Evolutionary conservation across 2,888 invertebrate genomes (phyloP).

Genomic region (Sclerodermus sp.): DNA sequence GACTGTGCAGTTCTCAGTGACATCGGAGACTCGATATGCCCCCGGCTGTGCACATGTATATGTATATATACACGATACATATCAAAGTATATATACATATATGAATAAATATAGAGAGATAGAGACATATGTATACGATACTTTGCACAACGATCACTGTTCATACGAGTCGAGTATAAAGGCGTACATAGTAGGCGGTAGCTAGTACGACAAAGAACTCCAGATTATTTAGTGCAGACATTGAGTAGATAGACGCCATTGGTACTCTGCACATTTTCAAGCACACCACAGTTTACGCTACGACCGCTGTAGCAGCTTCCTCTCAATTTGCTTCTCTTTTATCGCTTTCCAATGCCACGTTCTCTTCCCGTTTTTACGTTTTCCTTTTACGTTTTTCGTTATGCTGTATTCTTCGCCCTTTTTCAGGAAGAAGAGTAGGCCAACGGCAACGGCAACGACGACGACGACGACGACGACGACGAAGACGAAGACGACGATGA

Average conservation of each 20-base stretch:
- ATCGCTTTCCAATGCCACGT: background rate
- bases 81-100: conserved; percentile 8
- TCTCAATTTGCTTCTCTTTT: background rate
- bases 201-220: conserved; percentile 52
- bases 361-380: conserved; percentile 13
- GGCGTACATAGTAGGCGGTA: conserved; percentile 46
- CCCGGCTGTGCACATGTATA: too few relatives aligned
- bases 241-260: conserved; percentile 45
- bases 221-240: conserved; percentile 46
- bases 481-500: too few relatives aligned
- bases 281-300: conserved; percentile 49
- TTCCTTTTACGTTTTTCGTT: background rate
- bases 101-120: conserved; percentile 16
- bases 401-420: too few relatives aligned
- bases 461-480: too few relatives aligned
- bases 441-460: too few relatives aligned
- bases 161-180: conserved; percentile 30
- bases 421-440: too few relatives aligned
- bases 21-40: too few relatives aligned
- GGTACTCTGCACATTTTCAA: conserved; percentile 46
- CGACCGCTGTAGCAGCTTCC: conserved; percentile 39
- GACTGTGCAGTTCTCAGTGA: too few relatives aligned
- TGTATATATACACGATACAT: conserved; percentile 15
- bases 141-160: conserved; percentile 39
- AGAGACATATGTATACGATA: conserved; percentile 24